phyloP scores from a whole-genome alignment of 2,113 vertebrate genomes.

The Embiotoca jacksoni region DNA sequence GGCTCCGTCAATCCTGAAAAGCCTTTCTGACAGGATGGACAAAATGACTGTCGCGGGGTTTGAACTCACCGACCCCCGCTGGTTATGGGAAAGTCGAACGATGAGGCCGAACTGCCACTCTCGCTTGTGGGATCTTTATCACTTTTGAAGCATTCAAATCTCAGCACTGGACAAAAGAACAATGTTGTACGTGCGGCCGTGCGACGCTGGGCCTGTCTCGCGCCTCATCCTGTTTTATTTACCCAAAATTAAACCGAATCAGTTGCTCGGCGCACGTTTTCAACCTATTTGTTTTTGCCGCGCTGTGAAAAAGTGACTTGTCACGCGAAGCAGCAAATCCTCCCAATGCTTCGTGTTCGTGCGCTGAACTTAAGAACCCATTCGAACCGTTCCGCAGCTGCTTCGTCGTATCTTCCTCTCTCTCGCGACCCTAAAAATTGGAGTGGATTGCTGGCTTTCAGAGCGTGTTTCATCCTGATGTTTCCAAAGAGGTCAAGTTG shows the following conservation, averaged over 20 bases:
- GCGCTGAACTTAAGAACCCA: conserved; percentile 38
- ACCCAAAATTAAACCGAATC: conserved; percentile 9
- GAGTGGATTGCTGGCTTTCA: conserved; percentile 35
- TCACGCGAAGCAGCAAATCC: conserved; percentile 13
- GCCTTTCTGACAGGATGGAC: neutral
- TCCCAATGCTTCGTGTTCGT: conserved; percentile 20
- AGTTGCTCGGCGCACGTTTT: neutral
- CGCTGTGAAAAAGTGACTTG: conserved; percentile 12
- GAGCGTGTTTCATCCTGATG: neutral
- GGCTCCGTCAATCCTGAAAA: conserved; percentile 9
- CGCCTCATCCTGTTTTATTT: conserved; percentile 4
- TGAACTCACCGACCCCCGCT: conserved; percentile 14
- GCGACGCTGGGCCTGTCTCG: neutral
- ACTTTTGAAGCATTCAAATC: conserved; percentile 5
- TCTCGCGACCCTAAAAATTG: neutral
- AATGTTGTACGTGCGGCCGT: neutral
- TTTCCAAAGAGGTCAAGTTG: conserved; percentile 33
- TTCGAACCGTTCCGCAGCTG: neutral
- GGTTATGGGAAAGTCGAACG: neutral
- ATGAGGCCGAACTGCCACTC: neutral
- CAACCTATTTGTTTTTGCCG: neutral
- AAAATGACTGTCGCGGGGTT: neutral
- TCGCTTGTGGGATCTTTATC: neutral
- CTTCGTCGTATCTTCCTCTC: conserved; percentile 8
- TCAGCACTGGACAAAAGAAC: conserved; percentile 22